Percentiles rank a stretch among this genome's conserved stretches.
These are phyloP conservation scores for Macrotrachela quadricornifera DNA, from an alignment of 1,140 invertebrate species.

Conservation along the genomic window DNA sequence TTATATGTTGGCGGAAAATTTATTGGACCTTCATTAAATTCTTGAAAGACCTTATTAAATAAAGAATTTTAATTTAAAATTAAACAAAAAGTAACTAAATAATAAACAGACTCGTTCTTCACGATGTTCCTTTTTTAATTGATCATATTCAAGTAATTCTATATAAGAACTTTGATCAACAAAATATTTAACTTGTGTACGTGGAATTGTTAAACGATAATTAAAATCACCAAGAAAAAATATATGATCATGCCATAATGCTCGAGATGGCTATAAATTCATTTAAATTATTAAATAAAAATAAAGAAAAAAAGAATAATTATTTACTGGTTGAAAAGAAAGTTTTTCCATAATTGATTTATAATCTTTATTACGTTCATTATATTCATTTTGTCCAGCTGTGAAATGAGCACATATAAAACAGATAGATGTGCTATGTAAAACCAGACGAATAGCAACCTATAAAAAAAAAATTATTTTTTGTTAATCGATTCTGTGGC, in stretches of 20 bases:
- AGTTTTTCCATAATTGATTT: constrained; percentile 51
- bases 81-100: not conserved
- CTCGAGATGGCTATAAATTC: not conserved
- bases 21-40: constrained; percentile 64
- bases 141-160: constrained; percentile 61
- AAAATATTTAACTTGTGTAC: constrained; percentile 71
- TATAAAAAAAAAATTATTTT: too few relatives aligned
- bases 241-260: constrained; percentile 61
- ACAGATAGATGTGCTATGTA: constrained; percentile 75
- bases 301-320: constrained; percentile 33
- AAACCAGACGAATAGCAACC: constrained; percentile 71
- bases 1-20: constrained; percentile 89
- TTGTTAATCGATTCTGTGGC: too few relatives aligned
- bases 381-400: constrained; percentile 41
- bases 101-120: constrained; percentile 12
- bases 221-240: constrained; percentile 99
- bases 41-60: constrained; percentile 45
- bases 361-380: constrained; percentile 8
- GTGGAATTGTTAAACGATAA: constrained; percentile 82
- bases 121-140: constrained; percentile 48
- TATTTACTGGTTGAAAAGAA: too few relatives aligned
- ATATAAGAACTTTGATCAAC: constrained; percentile 62
- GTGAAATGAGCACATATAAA: constrained; percentile 98
- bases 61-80: not conserved
- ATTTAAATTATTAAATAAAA: constrained; percentile 44